Percentiles rank a stretch among this genome's conserved stretches.
These are phyloP conservation scores for Drosophila percnosoma DNA, from an alignment of 2,888 invertebrate genomes.

Conservation along the genomic window DNA sequence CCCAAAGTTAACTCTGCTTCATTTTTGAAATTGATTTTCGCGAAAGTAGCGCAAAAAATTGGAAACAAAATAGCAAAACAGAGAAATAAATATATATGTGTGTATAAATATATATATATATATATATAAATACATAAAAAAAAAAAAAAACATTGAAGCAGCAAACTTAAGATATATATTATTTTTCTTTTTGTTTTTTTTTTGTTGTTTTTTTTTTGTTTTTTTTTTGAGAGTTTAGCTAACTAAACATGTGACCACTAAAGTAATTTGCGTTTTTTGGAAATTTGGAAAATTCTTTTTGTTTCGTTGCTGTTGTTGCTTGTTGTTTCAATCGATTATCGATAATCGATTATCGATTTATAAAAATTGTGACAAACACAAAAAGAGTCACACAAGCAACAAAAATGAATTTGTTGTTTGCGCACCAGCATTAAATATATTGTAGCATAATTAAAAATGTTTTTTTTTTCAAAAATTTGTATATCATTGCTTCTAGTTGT, in stretches of 20 bases:
- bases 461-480: slow-evolving; percentile 8
- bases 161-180: slow-evolving; percentile 26
- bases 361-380: slow-evolving; percentile 22
- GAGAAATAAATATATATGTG: not conserved
- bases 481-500: slow-evolving; percentile 32
- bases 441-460: not conserved
- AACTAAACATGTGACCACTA: slow-evolving; percentile 76
- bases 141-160: not conserved
- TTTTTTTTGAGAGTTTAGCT: slow-evolving; percentile 59
- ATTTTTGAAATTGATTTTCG: not conserved
- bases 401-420: slow-evolving; percentile 15
- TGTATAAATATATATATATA: not conserved
- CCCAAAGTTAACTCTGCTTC: slow-evolving; percentile 3
- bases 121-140: not conserved
- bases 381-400: slow-evolving; percentile 45
- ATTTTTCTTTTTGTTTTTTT: slow-evolving; percentile 19
- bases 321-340: slow-evolving; percentile 2
- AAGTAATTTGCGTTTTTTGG: slow-evolving; percentile 32
- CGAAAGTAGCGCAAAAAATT: slow-evolving; percentile 9
- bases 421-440: not conserved
- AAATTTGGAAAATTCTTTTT: slow-evolving; percentile 47
- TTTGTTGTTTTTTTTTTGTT: slow-evolving; percentile 11
- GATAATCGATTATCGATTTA: slow-evolving; percentile 2
- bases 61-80: slow-evolving; percentile 17
- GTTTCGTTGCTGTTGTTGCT: slow-evolving; percentile 11